Base-by-base conservation (phyloP, 2,113 vertebrate genomes). In the Dolichotis patagonum region DNA sequence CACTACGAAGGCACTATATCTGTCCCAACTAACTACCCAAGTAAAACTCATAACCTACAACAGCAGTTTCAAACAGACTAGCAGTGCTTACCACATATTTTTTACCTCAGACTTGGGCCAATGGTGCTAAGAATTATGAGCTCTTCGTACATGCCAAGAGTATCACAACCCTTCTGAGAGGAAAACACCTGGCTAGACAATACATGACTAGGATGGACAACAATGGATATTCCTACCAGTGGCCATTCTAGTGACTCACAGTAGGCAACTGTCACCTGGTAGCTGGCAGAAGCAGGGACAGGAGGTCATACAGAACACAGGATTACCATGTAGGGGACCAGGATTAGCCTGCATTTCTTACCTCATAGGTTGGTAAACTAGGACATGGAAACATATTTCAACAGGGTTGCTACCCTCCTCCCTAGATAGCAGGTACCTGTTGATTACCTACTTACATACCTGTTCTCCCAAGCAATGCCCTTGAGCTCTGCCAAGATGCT, bases 401-500 rank as follows among this genome's bases (percentile, higher is more conserved):
- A 78, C 60, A 9, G 89, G 46, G 82, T n/a, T 94, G 60, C 43
- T 92, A 82, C 16, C 2, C 41, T 93, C n/a, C 89, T 95, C 20
- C 14, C 32, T 85, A 90, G 35, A 92, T 26, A 85, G 32, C 5
- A 93, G 20, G 52, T n/a, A 85, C 58, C 43, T 69, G 62, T 43
- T 46, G 1, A 67, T 93, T 91, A 91, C 32, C n/a, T 88, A 91
- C 75, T 91, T 94, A 97, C 96, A 60, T 78, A 99, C 99, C 99
- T 99, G 73, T 98, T 99, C 46, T 99, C 99, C 93, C 98, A 95
- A 75, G 98, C 85, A 58, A 99, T 98, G 96, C 99, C 99, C 96
- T 99, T 99, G 94, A 99, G 98, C 97, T 99, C 99, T 91, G 98
- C 98, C 32, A 99, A 98, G 90, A 99, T 98, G 98, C 99, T 99